phyloP scores from a whole-genome alignment of 2,113 vertebrate species.

The Gulo gulo region DNA sequence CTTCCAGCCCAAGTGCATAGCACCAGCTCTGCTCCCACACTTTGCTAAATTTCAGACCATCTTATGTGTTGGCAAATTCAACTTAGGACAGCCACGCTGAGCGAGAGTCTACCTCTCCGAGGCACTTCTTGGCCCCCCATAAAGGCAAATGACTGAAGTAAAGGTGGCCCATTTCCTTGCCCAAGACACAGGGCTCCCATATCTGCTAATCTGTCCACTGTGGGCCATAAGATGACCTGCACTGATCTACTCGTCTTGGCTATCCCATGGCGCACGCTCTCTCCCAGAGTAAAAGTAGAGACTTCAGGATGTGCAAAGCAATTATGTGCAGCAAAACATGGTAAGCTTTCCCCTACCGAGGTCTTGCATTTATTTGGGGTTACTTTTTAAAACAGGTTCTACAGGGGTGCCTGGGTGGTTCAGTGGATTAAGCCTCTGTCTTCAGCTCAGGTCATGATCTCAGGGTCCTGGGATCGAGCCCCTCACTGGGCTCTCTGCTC shows the following conservation, averaged over 20 bases:
- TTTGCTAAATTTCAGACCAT: not conserved
- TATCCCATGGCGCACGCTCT: not conserved
- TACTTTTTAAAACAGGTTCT: not conserved
- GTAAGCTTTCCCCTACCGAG: not conserved
- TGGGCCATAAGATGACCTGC: not conserved
- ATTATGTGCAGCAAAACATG: not conserved
- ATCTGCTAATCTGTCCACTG: not conserved
- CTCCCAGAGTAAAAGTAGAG: not conserved
- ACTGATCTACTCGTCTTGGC: not conserved
- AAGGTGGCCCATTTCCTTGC: not conserved
- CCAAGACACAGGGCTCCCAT: not conserved
- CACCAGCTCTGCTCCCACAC: not conserved
- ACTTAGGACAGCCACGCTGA: not conserved
- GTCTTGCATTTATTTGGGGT: not conserved
- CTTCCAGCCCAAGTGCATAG: not conserved
- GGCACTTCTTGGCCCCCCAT: not conserved
- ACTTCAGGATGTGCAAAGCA: not conserved
- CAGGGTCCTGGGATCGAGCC: too few species aligned
- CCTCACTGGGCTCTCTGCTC: too few species aligned
- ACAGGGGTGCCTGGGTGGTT: too few species aligned
- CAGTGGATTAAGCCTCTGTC: too few species aligned
- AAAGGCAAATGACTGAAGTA: not conserved
- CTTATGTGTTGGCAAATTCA: not conserved
- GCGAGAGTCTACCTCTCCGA: not conserved
- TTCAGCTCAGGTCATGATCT: too few species aligned